Evolutionary conservation across 2,113 vertebrate species (phyloP), one percentile per base, ranked within the genome.

Genomic region (Muntiacus muntjak): DNA sequence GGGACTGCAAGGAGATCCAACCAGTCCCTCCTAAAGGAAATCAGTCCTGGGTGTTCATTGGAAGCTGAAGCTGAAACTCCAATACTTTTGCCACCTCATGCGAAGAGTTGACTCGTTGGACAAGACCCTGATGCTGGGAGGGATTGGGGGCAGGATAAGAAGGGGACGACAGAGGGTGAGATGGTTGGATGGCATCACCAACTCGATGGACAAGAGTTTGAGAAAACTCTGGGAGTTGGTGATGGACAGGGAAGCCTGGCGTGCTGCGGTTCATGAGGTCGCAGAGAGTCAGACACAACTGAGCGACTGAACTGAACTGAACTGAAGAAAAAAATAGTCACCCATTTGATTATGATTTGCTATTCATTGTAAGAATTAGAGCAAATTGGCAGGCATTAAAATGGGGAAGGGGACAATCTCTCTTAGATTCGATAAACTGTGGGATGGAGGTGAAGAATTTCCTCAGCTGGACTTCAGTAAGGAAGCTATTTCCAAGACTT

Each of bases 291-390:
- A 2, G n/a, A 71, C n/a, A 23, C 1, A 2, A 71, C n/a, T 23
- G 64, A 71, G 64, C 0, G 5, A 71, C n/a, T 71, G n/a, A 71
- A 71, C n/a, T 36, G 64, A 71, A 71, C 17, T 67, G 64, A 71
- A 71, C n/a, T 36, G 67, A 71, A 71, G n/a, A 58, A 79, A 57
- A 83, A 33, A 91, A 89, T 89, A 78, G 15, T 28, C 3, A 55
- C 12, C 8, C 76, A 54, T 40, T 96, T 82, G 26, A 87, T 87
- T 55, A 76, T 25, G 28, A 23, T 71, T 47, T 71, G 50, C 43
- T 97, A 15, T 67, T 96, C 12, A 43, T 45, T 89, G 12, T 92
- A 94, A 90, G 60, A 94, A 55, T 40, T 11, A 67, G 23, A 82
- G 7, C 7, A 94, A 93, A 91, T 5, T 30, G 45, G 64, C 36